phyloP scores from a whole-genome alignment of 2,113 vertebrate species.

The Elgaria multicarinata region DNA sequence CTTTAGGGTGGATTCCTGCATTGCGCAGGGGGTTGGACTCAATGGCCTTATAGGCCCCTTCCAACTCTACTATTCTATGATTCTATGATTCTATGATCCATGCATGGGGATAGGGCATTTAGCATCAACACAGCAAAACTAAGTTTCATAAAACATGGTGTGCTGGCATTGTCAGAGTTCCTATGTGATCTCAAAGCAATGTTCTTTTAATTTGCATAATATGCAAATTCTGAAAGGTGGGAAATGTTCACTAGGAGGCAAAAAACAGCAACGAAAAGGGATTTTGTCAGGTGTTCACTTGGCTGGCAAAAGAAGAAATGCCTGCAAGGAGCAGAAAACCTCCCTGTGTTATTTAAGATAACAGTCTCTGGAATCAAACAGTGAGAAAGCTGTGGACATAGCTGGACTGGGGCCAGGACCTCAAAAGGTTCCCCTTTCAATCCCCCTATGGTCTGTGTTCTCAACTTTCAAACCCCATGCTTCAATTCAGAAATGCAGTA shows the following conservation, averaged over 20 bases:
- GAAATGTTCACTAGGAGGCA: background rate
- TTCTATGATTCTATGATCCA: no score
- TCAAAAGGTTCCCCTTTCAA: background rate
- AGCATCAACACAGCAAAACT: background rate
- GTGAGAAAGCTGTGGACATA: background rate
- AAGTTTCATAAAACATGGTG: background rate
- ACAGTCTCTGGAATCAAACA: background rate
- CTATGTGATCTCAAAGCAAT: background rate
- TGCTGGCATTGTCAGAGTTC: background rate
- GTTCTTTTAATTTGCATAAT: background rate
- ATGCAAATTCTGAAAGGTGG: conserved; percentile 5
- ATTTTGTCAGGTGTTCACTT: background rate
- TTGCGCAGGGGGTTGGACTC: no score
- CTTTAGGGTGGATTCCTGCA: no score
- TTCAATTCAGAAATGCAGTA: background rate
- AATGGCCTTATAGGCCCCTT: no score
- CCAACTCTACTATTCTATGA: no score
- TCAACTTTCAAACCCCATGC: background rate
- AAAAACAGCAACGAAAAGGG: background rate
- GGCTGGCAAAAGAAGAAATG: background rate
- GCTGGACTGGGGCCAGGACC: background rate
- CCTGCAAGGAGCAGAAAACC: no score
- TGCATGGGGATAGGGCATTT: no score
- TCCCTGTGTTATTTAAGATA: background rate
- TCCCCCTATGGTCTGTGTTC: background rate